Evolutionary conservation across 2,797 vertebrate species (phyloP).

Genomic region (Choloepus didactylus): DNA sequence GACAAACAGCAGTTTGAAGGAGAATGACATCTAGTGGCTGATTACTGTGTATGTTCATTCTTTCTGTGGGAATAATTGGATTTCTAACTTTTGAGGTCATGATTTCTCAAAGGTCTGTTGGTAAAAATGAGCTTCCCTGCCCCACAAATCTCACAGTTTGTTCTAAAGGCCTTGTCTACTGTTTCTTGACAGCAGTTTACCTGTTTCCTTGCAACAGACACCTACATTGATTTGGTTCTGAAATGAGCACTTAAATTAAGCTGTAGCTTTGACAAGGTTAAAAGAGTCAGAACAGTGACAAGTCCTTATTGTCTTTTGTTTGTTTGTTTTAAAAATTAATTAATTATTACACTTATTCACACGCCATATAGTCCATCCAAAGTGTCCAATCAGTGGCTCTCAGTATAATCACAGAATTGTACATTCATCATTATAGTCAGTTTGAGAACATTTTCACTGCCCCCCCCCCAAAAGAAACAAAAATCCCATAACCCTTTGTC

Average conservation of each 20-base stretch:
- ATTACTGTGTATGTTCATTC: not conserved
- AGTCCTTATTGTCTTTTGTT: not conserved
- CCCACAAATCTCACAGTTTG: not conserved
- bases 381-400: too few relatives aligned
- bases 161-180: not conserved
- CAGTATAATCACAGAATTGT: too few relatives aligned
- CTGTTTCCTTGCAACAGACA: not conserved
- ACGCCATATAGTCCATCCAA: too few relatives aligned
- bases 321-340: too few relatives aligned
- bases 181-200: not conserved
- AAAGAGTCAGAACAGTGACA: not conserved
- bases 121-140: not conserved
- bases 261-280: not conserved
- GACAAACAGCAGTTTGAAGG: constrained; percentile 65
- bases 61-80: not conserved
- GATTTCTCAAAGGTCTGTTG: not conserved
- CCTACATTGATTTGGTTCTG: not conserved
- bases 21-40: constrained; percentile 88
- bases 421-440: too few relatives aligned
- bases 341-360: too few relatives aligned
- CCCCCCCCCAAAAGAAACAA: too few relatives aligned
- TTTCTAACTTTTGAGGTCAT: not conserved
- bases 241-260: not conserved
- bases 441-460: too few relatives aligned
- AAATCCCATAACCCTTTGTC: too few relatives aligned